A percentile compares a stretch with the other conserved stretches of the same genome.
phyloP scores from a whole-genome alignment of 2,888 invertebrate genomes.

The Hemistola chrysoprasaria region DNA sequence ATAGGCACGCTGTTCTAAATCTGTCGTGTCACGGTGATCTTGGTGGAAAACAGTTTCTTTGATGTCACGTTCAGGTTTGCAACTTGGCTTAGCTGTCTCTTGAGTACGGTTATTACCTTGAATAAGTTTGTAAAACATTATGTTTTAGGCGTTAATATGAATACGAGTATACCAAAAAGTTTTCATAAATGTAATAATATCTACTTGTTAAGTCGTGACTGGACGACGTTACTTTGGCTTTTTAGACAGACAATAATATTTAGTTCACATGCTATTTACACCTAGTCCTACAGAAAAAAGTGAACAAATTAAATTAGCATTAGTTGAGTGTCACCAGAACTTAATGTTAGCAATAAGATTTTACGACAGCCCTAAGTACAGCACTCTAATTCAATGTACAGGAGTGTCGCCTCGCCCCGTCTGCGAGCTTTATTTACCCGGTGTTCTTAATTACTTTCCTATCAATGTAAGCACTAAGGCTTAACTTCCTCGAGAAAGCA shows the following conservation, averaged over 20 bases:
- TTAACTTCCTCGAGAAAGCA: conserved; percentile 43
- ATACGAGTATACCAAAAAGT: too few relatives aligned
- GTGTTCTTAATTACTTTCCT: conserved; percentile 63
- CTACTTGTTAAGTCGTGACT: conserved; percentile 17
- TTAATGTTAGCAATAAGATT: not conserved
- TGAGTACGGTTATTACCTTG: conserved; percentile 6
- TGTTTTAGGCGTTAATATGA: too few relatives aligned
- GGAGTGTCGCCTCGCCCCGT: conserved; percentile 63
- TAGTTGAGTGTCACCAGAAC: too few relatives aligned
- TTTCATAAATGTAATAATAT: not conserved
- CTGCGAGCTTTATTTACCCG: conserved; percentile 47
- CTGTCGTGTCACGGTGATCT: conserved; percentile 19
- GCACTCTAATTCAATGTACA: conserved; percentile 51
- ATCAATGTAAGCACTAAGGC: conserved; percentile 50
- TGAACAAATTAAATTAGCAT: too few relatives aligned
- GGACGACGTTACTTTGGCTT: conserved; percentile 11
- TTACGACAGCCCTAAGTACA: conserved; percentile 27
- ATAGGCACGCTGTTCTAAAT: conserved; percentile 8
- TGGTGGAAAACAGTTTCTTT: conserved; percentile 14
- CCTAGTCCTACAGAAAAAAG: too few relatives aligned
- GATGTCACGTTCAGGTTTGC: conserved; percentile 22
- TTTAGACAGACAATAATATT: too few relatives aligned
- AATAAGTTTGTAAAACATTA: not conserved
- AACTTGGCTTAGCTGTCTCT: conserved; percentile 15
- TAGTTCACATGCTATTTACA: too few relatives aligned